A percentile compares a stretch with the other conserved stretches of the same genome.
Conservation (phyloP, 1,140 invertebrate species). For the Hycleus phaleratus region DNA sequence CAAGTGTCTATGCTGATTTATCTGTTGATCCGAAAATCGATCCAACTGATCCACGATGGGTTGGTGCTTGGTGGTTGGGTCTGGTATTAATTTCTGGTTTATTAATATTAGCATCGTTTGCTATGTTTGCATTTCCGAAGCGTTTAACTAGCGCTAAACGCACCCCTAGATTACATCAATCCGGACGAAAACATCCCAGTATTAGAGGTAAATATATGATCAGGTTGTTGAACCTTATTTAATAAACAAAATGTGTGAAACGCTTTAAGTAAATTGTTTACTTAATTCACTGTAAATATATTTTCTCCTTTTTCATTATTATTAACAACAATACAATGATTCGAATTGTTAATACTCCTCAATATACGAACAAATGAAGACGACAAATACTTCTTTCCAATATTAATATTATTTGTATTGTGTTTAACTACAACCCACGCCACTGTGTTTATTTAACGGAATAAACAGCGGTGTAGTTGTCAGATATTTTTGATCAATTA, state of each 20-base stretch:
- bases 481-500: too few species aligned
- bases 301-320: too few species aligned
- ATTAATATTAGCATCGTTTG: conserved; percentile 68
- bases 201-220: conserved; percentile 40
- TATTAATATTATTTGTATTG: not conserved
- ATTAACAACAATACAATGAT: too few species aligned
- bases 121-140: conserved; percentile 85
- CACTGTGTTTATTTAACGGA: not conserved
- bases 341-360: not conserved
- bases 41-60: conserved; percentile 80
- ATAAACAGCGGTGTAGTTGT: too few species aligned
- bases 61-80: conserved; percentile 86
- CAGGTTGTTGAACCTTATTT: conserved; percentile 12
- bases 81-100: conserved; percentile 72
- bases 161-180: conserved; percentile 38
- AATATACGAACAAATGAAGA: not conserved
- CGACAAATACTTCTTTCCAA: too few species aligned
- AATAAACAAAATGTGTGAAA: conserved; percentile 9
- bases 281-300: too few species aligned
- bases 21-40: conserved; percentile 64
- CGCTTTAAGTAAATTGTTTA: conserved; percentile 1
- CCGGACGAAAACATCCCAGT: conserved; percentile 50
- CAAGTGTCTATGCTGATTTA: conserved; percentile 77
- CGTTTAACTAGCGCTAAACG: conserved; percentile 48
- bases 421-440: not conserved